A percentile compares a stretch with the other conserved stretches of the same genome.
phyloP scores from a whole-genome alignment of 64 coral and sea anemone genomes.

The Catalaphyllia jardinei region DNA sequence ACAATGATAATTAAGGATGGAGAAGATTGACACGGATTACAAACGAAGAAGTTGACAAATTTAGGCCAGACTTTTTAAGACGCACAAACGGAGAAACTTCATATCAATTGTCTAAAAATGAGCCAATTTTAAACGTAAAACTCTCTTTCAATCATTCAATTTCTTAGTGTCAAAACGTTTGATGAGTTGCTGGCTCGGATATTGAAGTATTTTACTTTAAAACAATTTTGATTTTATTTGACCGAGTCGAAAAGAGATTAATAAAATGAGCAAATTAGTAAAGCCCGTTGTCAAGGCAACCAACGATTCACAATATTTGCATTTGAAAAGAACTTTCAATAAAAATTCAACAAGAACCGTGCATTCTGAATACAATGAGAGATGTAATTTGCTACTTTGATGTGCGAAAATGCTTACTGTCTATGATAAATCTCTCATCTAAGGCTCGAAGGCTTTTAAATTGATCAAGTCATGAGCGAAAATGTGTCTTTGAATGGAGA shows the following conservation, averaged over 20 bases:
- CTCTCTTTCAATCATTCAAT: too few species aligned
- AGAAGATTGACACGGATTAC: too few species aligned
- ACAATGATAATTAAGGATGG: too few species aligned
- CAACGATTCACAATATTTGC: not conserved
- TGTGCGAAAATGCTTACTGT: not conserved
- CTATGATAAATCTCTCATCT: not conserved
- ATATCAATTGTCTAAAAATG: too few species aligned
- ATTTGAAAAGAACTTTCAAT: conserved; percentile 20
- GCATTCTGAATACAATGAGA: not conserved
- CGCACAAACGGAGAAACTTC: too few species aligned
- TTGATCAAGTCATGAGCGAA: not conserved
- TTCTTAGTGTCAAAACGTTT: too few species aligned
- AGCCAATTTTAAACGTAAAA: too few species aligned
- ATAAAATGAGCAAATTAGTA: not conserved
- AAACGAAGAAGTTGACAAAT: too few species aligned
- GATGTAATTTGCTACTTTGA: not conserved
- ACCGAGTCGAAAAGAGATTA: not conserved
- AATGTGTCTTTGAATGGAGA: not conserved
- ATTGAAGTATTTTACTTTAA: too few species aligned
- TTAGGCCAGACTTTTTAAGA: too few species aligned
- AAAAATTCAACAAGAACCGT: conserved; percentile 4
- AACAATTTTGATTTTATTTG: not conserved
- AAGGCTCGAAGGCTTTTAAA: not conserved
- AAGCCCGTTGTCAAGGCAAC: not conserved
- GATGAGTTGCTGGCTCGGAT: too few species aligned